phyloP scores from a whole-genome alignment of 2,797 vertebrate species.

The Alauda arvensis region DNA sequence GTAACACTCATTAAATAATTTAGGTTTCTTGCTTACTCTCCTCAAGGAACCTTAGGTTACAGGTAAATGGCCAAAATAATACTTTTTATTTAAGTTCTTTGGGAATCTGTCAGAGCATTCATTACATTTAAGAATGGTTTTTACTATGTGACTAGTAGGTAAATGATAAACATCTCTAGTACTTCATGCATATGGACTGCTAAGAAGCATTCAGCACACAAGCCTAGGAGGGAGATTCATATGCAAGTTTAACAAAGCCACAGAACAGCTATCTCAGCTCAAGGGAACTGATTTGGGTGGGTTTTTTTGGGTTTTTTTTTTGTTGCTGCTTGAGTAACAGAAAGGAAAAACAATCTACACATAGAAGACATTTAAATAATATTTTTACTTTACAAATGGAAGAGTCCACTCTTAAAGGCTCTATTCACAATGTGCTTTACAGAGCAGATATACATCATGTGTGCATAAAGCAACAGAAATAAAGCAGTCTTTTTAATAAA shows the following conservation, averaged over 20 bases:
- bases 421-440: not conserved
- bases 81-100: not conserved
- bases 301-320: not conserved
- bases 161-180: not conserved
- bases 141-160: not conserved
- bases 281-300: not conserved
- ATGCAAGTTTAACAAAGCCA: not conserved
- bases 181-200: not conserved
- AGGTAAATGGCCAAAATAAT: not conserved
- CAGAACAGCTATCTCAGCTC: not conserved
- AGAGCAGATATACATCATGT: not conserved
- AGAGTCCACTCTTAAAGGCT: not conserved
- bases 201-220: not conserved
- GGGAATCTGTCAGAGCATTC: not conserved
- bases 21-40: not conserved
- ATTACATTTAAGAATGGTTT: not conserved
- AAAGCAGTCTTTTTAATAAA: not conserved
- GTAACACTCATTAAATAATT: not conserved
- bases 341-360: not conserved
- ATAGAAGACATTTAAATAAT: not conserved
- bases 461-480: not conserved
- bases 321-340: not conserved
- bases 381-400: not conserved
- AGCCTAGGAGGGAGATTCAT: not conserved
- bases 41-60: not conserved